Base-by-base conservation (phyloP, 2,797 vertebrate species). In the Hemitrygon akajei region DNA sequence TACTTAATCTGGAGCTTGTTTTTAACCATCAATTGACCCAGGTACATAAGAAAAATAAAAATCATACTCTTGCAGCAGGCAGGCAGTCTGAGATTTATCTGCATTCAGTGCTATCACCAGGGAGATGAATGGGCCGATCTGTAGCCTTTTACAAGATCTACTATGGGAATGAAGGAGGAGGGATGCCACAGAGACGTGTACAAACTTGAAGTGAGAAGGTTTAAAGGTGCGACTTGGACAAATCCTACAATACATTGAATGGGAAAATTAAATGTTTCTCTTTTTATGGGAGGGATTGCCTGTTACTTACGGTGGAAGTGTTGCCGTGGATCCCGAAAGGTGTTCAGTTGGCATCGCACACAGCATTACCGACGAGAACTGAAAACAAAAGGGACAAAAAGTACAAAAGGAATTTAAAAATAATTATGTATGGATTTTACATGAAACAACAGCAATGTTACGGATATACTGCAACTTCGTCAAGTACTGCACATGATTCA, bases 321-420 rank as follows among this genome's bases (percentile, higher is more conserved):
- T 95, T 95, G 96, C 95, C 95, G 96, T 95, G 96, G 97, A 97
- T 98, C 97, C 97, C 96, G 96, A 95, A 95, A 97, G 96, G 96
- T 96, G 95, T 96, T 97, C 97, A 96, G 96, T 96, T 98, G 98
- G 98, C 98, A 98, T 97, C 94, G 95, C 97, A 98, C 97, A 96
- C 96, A 94, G 96, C 97, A 98, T 97, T 98, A 98, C 97, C 96
- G 96, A 97, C 96, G 97, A 98, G 97, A 96, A 96, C 97, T 96
- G 96, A 95, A 97, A 97, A 97, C 96, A 98, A 97, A 96, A 97
- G 97, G 97, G 97, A 97, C 96, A 97, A 93, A 92, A 93, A 93
- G 91, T 93, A 93, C 91, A 93, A 93, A 93, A 93, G 91, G 73
- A 76, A 93, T 93, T 93, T 93, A 34, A 93, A 93, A 93, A 93